Conservation (phyloP, 2,797 vertebrate species). For the Vespertilio murinus region DNA sequence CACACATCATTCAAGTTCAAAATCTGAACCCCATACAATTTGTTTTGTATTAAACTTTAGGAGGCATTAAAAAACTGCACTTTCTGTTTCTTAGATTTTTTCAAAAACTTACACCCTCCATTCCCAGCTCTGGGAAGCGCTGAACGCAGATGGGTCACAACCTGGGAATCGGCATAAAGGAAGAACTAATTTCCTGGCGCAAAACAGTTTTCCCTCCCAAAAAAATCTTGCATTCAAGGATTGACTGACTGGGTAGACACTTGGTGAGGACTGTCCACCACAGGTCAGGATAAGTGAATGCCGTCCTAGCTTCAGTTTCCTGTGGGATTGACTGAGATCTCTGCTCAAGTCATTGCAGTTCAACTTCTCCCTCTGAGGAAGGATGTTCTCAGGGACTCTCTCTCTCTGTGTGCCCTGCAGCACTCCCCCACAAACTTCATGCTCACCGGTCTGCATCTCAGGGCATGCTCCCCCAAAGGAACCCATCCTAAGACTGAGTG, state of each 20-base stretch:
- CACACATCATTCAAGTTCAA: neutral
- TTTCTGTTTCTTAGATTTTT: neutral
- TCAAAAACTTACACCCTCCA: neutral
- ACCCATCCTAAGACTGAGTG: neutral
- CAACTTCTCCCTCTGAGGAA: neutral
- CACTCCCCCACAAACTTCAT: neutral
- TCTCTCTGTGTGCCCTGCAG: neutral
- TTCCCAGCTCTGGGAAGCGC: neutral
- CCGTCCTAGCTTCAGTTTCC: neutral
- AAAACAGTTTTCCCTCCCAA: neutral
- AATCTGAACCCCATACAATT: neutral
- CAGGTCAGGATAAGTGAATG: neutral
- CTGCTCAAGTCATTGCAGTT: neutral
- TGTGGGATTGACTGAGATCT: neutral
- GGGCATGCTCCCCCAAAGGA: neutral
- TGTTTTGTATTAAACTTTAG: neutral
- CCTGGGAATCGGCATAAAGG: neutral
- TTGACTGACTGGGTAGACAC: neutral
- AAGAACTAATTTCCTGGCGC: neutral
- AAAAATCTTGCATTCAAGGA: neutral
- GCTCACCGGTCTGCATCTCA: neutral
- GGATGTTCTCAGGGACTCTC: neutral
- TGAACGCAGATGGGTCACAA: neutral
- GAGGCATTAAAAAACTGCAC: neutral
- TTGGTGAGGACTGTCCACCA: neutral